phyloP scores from a whole-genome alignment of 1,140 invertebrate genomes.

The Sitodiplosis mosellana region DNA sequence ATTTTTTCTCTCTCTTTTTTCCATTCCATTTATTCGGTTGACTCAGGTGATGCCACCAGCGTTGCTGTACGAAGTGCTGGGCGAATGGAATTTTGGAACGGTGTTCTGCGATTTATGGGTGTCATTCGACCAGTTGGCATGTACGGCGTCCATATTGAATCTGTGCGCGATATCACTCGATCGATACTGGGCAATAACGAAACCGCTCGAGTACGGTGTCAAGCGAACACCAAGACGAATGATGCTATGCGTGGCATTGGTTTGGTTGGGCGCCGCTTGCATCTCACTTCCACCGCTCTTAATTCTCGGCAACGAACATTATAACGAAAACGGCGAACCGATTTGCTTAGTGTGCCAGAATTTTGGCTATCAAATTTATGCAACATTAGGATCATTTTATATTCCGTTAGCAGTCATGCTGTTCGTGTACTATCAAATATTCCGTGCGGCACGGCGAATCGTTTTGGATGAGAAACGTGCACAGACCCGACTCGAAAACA shows the following conservation, averaged over 20 bases:
- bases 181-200: conserved; percentile 78
- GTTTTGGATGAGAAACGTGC: conserved; percentile 71
- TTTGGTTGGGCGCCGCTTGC: conserved; percentile 76
- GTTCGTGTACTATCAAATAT: conserved; percentile 81
- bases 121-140: conserved; percentile 63
- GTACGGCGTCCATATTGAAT: conserved; percentile 79
- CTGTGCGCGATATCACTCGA: conserved; percentile 83
- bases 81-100: conserved; percentile 67
- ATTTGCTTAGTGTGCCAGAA: conserved; percentile 71
- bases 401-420: conserved; percentile 79
- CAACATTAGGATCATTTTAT: conserved; percentile 77
- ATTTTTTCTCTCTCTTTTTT: too few species aligned
- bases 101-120: conserved; percentile 75
- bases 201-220: conserved; percentile 74
- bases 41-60: conserved; percentile 63
- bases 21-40: too few species aligned
- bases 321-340: conserved; percentile 33
- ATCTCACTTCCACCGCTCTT: conserved; percentile 75
- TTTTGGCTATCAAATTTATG: conserved; percentile 78
- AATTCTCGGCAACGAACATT: conserved; percentile 72
- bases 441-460: conserved; percentile 63
- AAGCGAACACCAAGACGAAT: conserved; percentile 70
- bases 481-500: conserved; percentile 58
- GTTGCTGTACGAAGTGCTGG: conserved; percentile 59
- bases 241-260: conserved; percentile 65